Base-by-base conservation (phyloP, 2,113 vertebrate species). In the Bucco capensis region DNA sequence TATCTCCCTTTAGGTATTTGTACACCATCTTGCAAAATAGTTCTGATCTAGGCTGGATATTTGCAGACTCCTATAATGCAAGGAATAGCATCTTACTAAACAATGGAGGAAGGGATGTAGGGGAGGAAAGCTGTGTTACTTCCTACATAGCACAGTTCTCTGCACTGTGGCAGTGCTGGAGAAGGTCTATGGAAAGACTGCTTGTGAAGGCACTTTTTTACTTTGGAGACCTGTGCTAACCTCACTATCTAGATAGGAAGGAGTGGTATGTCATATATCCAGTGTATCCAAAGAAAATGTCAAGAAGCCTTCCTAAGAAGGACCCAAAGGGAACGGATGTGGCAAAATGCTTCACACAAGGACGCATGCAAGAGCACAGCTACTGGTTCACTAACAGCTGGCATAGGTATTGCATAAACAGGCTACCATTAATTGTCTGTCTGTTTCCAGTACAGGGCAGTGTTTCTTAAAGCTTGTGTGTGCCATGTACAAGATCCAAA, bases 21-120 rank as follows among this genome's bases (percentile, higher is more conserved):
- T 60, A 60, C 31, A 47, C 7, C 24, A 31, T 44, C 15, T 30
- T 82, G 30, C 9, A 81, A 71, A 86, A 64, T 9, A 31, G 4
- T n/a, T 28, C 7, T 0, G 0, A 14, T 21, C 24, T 27, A 62
- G 44, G 17, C 35, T 82, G 69, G 30, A 33, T 4, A 17, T 80
- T 47, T 58, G 19, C 30, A 46, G 56, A 35, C 24, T 69, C 4
- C 24, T 69, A 4, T 9, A 30, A 37, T 27, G 12, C 24, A 82
- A 75, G 82, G 37, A 75, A 16, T 27, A 72, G 12, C 33, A 71
- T 15, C 22, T 44, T 75, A 49, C 31, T 64, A 61, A 64, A 84
- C 60, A 37, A 8, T 14, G 9, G 8, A 67, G 40, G 31, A 76
- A 60, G 5, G 5, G 21, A 62, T 38, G 22, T 5, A 81, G 25